Evolutionary conservation across 2,797 vertebrate species (phyloP).

Genomic region (Darevskia mixta): DNA sequence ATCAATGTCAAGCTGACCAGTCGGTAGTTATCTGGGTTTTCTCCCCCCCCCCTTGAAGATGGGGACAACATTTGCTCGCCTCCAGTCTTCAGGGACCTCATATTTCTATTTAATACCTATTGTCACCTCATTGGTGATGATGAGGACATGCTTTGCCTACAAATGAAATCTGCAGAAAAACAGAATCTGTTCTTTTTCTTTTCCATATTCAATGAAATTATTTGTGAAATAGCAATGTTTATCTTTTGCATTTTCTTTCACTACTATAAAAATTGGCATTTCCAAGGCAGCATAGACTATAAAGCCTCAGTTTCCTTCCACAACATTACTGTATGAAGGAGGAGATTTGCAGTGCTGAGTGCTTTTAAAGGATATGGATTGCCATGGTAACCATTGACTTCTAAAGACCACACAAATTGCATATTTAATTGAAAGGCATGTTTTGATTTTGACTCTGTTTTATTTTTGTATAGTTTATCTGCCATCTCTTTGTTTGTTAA

Average conservation of each 20-base stretch:
- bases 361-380: background rate
- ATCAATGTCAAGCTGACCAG: background rate
- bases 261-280: background rate
- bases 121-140: rapidly evolving
- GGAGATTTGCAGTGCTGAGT: background rate
- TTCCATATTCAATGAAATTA: background rate
- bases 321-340: background rate
- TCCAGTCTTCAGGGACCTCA: background rate
- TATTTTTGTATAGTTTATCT: background rate
- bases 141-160: background rate
- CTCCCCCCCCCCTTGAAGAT: no score
- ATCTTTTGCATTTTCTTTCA: background rate
- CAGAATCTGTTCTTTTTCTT: background rate
- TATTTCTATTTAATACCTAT: background rate
- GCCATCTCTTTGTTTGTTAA: no score
- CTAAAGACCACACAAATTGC: background rate
- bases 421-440: background rate
- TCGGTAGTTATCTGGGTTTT: no score
- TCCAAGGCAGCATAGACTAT: background rate
- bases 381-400: constrained; percentile 22
- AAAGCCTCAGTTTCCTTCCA: background rate
- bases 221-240: no score
- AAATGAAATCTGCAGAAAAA: background rate
- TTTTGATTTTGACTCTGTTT: background rate
- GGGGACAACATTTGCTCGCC: no score